Base-by-base conservation (phyloP, 2,113 vertebrate species). In the Menidia beryllina region DNA sequence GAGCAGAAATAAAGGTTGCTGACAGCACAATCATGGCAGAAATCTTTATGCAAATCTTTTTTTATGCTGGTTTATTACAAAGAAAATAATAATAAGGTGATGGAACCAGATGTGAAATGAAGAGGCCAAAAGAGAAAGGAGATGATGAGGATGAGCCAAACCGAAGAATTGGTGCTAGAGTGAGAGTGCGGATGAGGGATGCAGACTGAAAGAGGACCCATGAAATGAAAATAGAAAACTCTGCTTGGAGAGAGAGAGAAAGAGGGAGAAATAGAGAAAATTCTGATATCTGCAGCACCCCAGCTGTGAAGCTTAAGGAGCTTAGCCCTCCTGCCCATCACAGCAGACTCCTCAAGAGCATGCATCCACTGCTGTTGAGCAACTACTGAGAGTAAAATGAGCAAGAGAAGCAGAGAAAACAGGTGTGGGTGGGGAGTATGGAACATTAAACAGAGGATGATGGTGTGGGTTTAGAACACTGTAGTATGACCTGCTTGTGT, bases 251-350 rank as follows among this genome's bases (percentile, higher is more conserved):
- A 25, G 70, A 77, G 69, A 72, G 54, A 84, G 61, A 51, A 36
- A 75, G 53, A 81, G 71, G 66, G 59, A 80, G 78, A 80, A 73
- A 70, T 21, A 56, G 69, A 77, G 77, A 69, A 82, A 75, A 86
- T 78, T 58, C 64, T 43, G 75, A 83, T 91, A 92, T 91, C 85
- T 91, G 77, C 84, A 71, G 83, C 83, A n/a, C 45, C 83, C 84
- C 82, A 84, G 86, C 86, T 90, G 85, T 25, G 57, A 76, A 57
- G 75, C 87, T 90, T 90, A 90, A 87, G 75, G 76, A 88, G 91
- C 88, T 91, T 87, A 89, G 82, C 70, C 61, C 64, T 67, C 60
- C 85, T 77, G 81, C 82, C 86, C 75, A 67, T 82, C 85, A 87
- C 65, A 86, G 59, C 77, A 73, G 73, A 82, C 60, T 83, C 77